Percentiles rank a stretch among this genome's conserved stretches.
Conservation (phyloP, 2,888 invertebrate genomes). For the Horisme vitalbata region DNA sequence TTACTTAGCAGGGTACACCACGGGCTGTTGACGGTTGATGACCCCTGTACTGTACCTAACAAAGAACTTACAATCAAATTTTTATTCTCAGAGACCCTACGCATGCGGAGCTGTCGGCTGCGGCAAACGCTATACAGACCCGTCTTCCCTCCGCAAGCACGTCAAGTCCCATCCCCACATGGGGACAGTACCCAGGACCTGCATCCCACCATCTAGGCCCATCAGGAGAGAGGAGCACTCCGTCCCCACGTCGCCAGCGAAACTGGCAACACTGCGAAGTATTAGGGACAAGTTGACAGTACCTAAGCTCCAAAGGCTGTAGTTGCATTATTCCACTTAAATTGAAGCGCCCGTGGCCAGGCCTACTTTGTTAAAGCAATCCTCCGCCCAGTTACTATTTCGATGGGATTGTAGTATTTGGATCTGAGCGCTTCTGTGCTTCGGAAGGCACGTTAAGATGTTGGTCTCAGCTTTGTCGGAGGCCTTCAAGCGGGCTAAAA, state of each 20-base stretch:
- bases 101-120: constrained; percentile 94
- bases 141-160: constrained; percentile 95
- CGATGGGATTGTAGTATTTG: too few species aligned
- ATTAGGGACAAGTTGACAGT: constrained; percentile 73
- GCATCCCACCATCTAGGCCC: constrained; percentile 61
- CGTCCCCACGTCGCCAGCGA: constrained; percentile 73
- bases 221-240: constrained; percentile 60
- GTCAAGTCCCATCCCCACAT: constrained; percentile 90
- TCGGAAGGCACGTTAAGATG: too few species aligned
- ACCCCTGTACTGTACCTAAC: too few species aligned
- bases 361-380: too few species aligned
- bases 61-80: too few species aligned
- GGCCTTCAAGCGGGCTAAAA: too few species aligned
- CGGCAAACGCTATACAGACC: constrained; percentile 96
- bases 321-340: constrained; percentile 11
- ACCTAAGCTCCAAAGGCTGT: constrained; percentile 63
- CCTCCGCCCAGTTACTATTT: too few species aligned
- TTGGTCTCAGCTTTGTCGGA: too few species aligned
- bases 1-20: too few species aligned
- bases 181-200: constrained; percentile 63
- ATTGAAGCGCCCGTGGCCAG: too few species aligned
- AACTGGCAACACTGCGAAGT: constrained; percentile 66
- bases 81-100: constrained; percentile 90
- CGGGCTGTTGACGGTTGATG: too few species aligned
- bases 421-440: too few species aligned